Evolutionary conservation across 2,888 invertebrate species (phyloP).

Genomic region (Acrocera orbiculus): DNA sequence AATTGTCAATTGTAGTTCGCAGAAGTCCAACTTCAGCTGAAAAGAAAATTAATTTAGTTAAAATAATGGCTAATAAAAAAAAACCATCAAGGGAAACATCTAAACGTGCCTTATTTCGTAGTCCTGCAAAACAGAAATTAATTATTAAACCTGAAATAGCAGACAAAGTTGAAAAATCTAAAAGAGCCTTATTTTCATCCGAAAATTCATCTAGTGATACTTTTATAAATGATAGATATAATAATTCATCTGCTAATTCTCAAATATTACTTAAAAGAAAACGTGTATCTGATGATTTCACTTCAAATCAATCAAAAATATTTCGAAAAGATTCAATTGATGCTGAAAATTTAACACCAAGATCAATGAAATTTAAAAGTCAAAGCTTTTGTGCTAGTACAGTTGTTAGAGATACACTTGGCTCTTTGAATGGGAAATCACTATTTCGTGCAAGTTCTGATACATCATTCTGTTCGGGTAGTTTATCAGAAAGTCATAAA

Average conservation of each 20-base stretch:
- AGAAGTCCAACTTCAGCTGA: slow-evolving; percentile 27
- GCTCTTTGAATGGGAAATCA: slow-evolving; percentile 6
- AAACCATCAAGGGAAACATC: slow-evolving; percentile 39
- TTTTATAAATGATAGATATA: too few relatives aligned
- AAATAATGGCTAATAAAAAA: too few relatives aligned
- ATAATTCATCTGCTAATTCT: slow-evolving; percentile 13
- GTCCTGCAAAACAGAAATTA: slow-evolving; percentile 37
- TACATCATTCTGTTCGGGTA: slow-evolving; percentile 11
- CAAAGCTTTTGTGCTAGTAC: slow-evolving; percentile 29
- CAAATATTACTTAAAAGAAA: slow-evolving; percentile 20
- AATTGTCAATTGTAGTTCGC: slow-evolving; percentile 15
- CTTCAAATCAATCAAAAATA: slow-evolving; percentile 4
- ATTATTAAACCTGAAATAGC: slow-evolving; percentile 29
- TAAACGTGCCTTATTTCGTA: slow-evolving; percentile 57
- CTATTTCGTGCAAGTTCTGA: slow-evolving; percentile 14
- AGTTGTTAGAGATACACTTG: slow-evolving; percentile 16
- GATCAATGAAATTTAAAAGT: slow-evolving; percentile 28
- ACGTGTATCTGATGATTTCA: slow-evolving; percentile 21
- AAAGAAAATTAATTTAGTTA: slow-evolving; percentile 19
- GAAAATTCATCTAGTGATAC: slow-evolving; percentile 21
- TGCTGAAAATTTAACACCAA: slow-evolving; percentile 20
- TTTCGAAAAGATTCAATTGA: slow-evolving; percentile 1
- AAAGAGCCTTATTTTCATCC: slow-evolving; percentile 49
- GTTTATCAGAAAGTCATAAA: slow-evolving; percentile 26
- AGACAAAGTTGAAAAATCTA: slow-evolving; percentile 40